A percentile compares a stretch with the other conserved stretches of the same genome.
These are phyloP conservation scores for Ectemnius cavifrons DNA, from an alignment of 2,888 invertebrate species.

Conservation along the genomic window DNA sequence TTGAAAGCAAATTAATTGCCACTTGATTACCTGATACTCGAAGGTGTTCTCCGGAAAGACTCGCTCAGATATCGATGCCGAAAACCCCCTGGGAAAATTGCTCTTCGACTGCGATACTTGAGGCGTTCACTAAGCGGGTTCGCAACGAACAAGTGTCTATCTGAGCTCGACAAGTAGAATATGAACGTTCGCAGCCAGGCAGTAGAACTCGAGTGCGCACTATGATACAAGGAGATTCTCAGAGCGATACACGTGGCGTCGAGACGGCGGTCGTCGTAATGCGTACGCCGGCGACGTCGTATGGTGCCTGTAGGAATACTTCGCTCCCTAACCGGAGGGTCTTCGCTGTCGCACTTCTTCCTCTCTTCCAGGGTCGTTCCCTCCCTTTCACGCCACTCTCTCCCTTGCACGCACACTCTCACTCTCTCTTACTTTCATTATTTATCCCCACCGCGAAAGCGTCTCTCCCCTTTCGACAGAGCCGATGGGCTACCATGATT, in stretches of 20 bases:
- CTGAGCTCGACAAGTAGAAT: neutral
- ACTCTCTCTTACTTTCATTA: constrained; percentile 28
- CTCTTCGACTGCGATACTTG: neutral
- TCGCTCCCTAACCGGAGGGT: constrained; percentile 39
- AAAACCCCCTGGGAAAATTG: no score
- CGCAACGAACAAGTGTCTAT: neutral
- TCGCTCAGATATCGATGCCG: no score
- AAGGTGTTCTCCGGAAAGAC: no score
- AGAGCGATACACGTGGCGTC: constrained; percentile 63
- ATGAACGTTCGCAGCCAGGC: no score
- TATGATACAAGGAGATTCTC: no score
- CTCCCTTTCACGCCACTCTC: constrained; percentile 45
- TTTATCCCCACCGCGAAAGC: constrained; percentile 43
- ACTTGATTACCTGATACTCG: no score
- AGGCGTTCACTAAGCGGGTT: neutral
- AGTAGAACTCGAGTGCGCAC: no score
- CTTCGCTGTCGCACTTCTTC: constrained; percentile 1
- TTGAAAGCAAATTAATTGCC: no score
- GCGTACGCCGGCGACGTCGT: constrained; percentile 47
- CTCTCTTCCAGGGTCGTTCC: constrained; percentile 1
- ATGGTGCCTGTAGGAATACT: constrained; percentile 47
- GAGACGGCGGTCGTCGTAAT: constrained; percentile 62
- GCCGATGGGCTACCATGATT: constrained; percentile 50
- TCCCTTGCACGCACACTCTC: constrained; percentile 18
- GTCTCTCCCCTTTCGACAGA: constrained; percentile 38